Evolutionary conservation across 2,888 invertebrate genomes (phyloP), one percentile per base, ranked within the genome.

Genomic region (Platycnemis pennipes): DNA sequence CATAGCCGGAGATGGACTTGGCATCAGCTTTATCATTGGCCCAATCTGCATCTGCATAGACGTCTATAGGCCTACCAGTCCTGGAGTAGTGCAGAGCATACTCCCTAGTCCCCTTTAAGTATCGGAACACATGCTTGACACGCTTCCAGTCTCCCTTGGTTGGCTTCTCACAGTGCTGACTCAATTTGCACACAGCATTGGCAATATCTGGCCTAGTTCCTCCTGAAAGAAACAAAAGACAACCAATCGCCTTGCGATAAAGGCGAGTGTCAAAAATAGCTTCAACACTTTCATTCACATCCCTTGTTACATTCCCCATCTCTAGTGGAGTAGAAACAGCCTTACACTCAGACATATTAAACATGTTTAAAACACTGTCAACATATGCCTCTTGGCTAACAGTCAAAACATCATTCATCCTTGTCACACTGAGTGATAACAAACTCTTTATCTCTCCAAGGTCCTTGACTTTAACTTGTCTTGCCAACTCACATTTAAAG

Each of bases 1-100:
- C 86, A 42, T 86, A 86, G 86, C 86, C 86, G 37, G 86, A 86
- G 44, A 86, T 86, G 37, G 86, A 86, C 86, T 86, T 86, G 37
- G 86, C 86, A 42, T 86, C 86, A 86, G 42, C 44, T 42, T 22
- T 86, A 86, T 86, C 86, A 42, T 86, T 86, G 11, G 86, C 86
- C 86, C 86, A 86, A 86, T 86, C 16, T 42, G 86, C 37, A 44
- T 86, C 86, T 42, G 86, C 86, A 86, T 19, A 86, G 2, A 86
- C 86, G 19, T 86, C 44, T 22, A 86, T 86, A 86, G 37, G 37
- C n/a, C 42, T 86, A 86, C 44, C 44, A 44, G 86, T 86, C 86
- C 86, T 86, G 86, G 44, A 42, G 37, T 42, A 42, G 86, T 44
- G 19, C 37, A 86, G 44, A 86, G 86, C 88, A 46, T 88, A 45